phyloP scores from a whole-genome alignment of 2,888 invertebrate genomes.

The Hemicrepidius hirtus region DNA sequence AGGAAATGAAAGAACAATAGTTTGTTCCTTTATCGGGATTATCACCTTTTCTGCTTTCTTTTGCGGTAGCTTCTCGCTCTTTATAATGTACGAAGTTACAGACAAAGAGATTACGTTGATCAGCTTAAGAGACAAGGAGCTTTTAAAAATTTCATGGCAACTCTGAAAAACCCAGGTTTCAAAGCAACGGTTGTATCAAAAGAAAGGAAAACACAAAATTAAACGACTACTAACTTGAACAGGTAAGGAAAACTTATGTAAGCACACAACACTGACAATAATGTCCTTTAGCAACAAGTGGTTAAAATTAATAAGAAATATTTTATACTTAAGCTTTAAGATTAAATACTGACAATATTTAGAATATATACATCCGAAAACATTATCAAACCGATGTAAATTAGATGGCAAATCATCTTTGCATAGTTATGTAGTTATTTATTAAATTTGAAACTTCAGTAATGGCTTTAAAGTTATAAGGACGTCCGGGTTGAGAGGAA shows the following conservation, averaged over 20 bases:
- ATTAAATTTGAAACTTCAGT: background rate
- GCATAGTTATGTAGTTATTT: too few species aligned
- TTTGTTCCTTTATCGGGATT: background rate
- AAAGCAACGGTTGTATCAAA: slow-evolving; percentile 1
- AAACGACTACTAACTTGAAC: background rate
- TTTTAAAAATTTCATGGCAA: slow-evolving; percentile 7
- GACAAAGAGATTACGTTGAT: slow-evolving; percentile 13
- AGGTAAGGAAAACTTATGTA: too few species aligned
- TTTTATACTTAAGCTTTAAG: too few species aligned
- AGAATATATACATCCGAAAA: too few species aligned
- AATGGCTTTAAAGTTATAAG: background rate
- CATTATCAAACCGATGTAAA: too few species aligned
- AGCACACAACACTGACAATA: too few species aligned
- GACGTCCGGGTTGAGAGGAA: background rate
- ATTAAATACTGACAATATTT: too few species aligned
- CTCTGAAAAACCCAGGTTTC: background rate
- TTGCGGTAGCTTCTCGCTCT: slow-evolving; percentile 2
- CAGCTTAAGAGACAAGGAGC: slow-evolving; percentile 15
- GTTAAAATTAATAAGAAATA: too few species aligned
- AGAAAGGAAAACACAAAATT: background rate
- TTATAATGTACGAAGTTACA: slow-evolving; percentile 5
- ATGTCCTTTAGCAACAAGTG: background rate
- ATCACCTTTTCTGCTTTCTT: background rate
- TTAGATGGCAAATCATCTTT: too few species aligned
- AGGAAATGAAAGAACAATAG: slow-evolving; percentile 1